A percentile compares a stretch with the other conserved stretches of the same genome.
Evolutionary conservation across 1,140 invertebrate species (phyloP).

Genomic region (Wasmannia auropunctata): DNA sequence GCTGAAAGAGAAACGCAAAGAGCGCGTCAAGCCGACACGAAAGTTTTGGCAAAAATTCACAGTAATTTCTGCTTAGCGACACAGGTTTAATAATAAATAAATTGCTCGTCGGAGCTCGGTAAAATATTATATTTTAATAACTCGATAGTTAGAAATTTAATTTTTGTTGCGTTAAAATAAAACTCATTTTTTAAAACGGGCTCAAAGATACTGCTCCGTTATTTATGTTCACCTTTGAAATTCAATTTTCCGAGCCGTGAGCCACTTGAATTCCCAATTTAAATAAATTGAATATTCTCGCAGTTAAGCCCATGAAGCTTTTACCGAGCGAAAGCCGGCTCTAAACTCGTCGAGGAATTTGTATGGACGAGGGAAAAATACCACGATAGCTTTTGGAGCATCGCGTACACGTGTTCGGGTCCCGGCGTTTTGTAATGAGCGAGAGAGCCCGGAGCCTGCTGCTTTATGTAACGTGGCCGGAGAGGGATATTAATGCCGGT

Average conservation of each 20-base stretch:
- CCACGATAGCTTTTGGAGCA: not conserved
- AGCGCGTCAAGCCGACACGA: not conserved
- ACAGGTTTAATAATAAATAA: not conserved
- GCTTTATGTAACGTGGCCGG: conserved; percentile 73
- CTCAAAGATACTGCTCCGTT: not conserved
- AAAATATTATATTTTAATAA: not conserved
- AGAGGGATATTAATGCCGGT: conserved; percentile 70
- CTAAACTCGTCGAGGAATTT: conserved; percentile 13
- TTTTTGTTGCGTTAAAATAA: not conserved
- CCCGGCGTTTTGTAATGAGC: conserved; percentile 29
- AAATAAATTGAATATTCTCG: conserved; percentile 25
- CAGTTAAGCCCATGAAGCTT: not conserved
- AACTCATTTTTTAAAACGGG: not conserved
- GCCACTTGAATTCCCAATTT: not conserved
- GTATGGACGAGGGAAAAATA: not conserved
- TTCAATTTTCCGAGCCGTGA: not conserved
- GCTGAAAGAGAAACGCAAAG: not conserved
- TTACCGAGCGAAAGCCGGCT: not conserved
- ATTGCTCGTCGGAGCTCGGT: not conserved
- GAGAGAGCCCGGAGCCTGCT: conserved; percentile 49
- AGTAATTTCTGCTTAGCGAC: not conserved
- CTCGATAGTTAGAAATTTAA: not conserved
- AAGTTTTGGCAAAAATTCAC: not conserved
- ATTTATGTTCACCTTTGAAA: not conserved
- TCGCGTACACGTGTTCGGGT: conserved; percentile 11